Base-by-base conservation (phyloP, 2,888 invertebrate genomes). In the Gandaritis pyraliata region DNA sequence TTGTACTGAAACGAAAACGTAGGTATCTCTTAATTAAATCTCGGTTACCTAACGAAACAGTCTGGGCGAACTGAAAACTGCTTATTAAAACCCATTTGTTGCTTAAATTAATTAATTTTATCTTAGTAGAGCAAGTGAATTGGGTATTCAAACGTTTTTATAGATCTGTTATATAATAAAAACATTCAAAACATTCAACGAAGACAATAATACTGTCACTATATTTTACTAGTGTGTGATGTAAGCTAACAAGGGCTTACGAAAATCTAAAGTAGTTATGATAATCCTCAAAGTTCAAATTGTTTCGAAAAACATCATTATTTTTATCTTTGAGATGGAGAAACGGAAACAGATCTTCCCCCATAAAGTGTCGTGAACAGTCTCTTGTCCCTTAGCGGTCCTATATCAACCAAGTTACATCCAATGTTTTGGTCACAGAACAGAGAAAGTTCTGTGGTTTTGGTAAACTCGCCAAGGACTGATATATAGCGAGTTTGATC, bases 11-110 rank as follows among this genome's bases (percentile, higher is more conserved):
- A 69, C 67, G 72, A 69, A 75, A 72, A 68, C 65, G 75, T 75
- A 66, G 66, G 58, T 72, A 78, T 78, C 77, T 73, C 72, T 78
- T 77, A 76, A 78, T 78, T 74, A 72, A 78, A 78, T 78, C 78
- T 77, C 68, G 54, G 66, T 63, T 69, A 67, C 65, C 51, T 63
- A 68, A 47, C 58, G 45, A 66, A 67, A 70, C 55, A 54, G 47
- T 50, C 55, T 63, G 67, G 64, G 65, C 57, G 61, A 65, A 39
- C 65, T 66, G 69, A 69, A 70, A 71, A 69, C 64, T 69, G 64
- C 50, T 67, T 59, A 61, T 67, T 66, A 65, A 68, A 67, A 61
- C 52, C 55, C 48, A 57, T 66, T 67, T 58, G 64, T 54, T 38
- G 47, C 60, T 30, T 46, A 60, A 66, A 56, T 67, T 64, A 68